These are phyloP conservation scores for Allacma fusca DNA, from an alignment of 2,888 invertebrate species.

Conservation along the genomic window DNA sequence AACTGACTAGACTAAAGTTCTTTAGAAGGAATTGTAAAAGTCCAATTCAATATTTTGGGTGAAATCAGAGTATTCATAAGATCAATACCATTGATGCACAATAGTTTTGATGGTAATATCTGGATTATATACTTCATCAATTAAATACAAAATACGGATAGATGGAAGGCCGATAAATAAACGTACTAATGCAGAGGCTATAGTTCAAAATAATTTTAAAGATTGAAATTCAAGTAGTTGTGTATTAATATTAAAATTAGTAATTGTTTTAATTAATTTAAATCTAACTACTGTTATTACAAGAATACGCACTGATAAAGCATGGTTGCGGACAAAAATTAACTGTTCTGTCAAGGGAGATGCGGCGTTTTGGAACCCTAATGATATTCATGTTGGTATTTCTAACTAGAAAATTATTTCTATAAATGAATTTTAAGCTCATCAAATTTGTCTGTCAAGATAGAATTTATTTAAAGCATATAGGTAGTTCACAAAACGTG, in stretches of 20 bases:
- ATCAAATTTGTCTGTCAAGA: too few species aligned
- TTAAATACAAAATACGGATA: too few species aligned
- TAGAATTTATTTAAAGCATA: too few species aligned
- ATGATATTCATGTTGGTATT: too few species aligned
- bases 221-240: constrained; percentile 46
- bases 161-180: constrained; percentile 54
- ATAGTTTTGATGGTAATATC: constrained; percentile 52
- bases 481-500: constrained; percentile 57
- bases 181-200: constrained; percentile 47
- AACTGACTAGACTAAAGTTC: constrained; percentile 66
- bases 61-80: constrained; percentile 74
- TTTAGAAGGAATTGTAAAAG: constrained; percentile 68
- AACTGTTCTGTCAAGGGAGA: constrained; percentile 75
- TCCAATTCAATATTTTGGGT: constrained; percentile 69
- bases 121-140: too few species aligned
- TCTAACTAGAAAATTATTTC: too few species aligned
- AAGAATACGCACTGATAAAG: constrained; percentile 71
- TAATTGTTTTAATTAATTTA: constrained; percentile 68
- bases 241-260: constrained; percentile 65
- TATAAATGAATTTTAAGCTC: too few species aligned
- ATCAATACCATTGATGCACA: constrained; percentile 69
- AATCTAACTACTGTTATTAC: constrained; percentile 71
- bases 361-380: too few species aligned
- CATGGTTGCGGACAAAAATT: constrained; percentile 72
- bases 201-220: constrained; percentile 53